phyloP scores from a whole-genome alignment of 2,888 invertebrate species.

The Lottia gigantea region DNA sequence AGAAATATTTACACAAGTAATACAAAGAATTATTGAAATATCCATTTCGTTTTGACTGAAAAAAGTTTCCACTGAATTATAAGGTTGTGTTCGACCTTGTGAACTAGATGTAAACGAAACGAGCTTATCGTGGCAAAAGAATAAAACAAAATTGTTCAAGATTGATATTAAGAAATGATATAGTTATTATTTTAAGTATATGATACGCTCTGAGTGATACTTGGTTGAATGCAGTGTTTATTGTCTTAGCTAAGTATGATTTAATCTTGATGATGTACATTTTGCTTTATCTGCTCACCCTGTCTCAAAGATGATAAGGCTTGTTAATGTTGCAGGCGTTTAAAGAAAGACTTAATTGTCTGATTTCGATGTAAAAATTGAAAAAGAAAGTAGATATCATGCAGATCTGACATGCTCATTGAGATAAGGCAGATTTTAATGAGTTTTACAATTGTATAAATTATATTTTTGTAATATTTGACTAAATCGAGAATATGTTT shows the following conservation, averaged over 20 bases:
- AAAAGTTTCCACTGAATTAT: not conserved
- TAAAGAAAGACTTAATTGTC: conserved; percentile 8
- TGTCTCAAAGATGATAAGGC: not conserved
- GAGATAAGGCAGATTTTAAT: conserved; percentile 2
- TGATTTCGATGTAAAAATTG: not conserved
- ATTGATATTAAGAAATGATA: conserved; percentile 1
- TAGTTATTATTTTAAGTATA: not conserved
- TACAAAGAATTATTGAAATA: conserved; percentile 10
- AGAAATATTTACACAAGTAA: too few relatives aligned
- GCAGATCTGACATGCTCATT: conserved; percentile 2
- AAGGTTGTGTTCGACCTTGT: not conserved
- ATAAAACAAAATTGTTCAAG: conserved; percentile 7
- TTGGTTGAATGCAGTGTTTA: not conserved
- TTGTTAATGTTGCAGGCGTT: not conserved
- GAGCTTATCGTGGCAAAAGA: not conserved
- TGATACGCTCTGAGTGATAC: not conserved
- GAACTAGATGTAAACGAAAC: not conserved
- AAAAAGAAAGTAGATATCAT: not conserved
- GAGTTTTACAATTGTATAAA: not conserved
- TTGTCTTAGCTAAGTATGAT: not conserved
- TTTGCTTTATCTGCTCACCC: not conserved
- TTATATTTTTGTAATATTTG: too few relatives aligned
- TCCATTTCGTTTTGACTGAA: not conserved
- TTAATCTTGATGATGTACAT: conserved; percentile 2
- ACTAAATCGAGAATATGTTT: too few relatives aligned